A percentile compares a stretch with the other conserved stretches of the same genome.
phyloP scores from a whole-genome alignment of 2,888 invertebrate species.

The Petrolisthes cinctipes region DNA sequence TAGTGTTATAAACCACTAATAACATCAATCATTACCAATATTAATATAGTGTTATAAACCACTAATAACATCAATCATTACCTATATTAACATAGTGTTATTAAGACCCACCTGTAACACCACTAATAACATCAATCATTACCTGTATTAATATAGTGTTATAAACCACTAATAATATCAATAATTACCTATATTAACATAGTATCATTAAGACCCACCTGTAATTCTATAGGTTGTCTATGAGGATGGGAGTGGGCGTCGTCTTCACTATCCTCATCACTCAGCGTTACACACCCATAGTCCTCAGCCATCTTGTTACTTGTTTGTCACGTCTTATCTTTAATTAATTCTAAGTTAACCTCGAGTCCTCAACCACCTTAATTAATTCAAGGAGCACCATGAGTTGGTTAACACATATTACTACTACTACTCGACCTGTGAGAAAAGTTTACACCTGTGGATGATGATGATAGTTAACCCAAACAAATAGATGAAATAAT shows the following conservation, averaged over 20 bases:
- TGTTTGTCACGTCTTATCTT: too few species aligned
- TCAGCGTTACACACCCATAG: conserved; percentile 45
- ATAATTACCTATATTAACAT: too few species aligned
- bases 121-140: too few species aligned
- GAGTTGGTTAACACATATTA: neutral
- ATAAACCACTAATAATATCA: too few species aligned
- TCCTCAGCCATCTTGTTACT: conserved; percentile 35
- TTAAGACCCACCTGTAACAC: too few species aligned
- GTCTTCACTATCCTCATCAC: conserved; percentile 58
- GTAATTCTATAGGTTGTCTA: conserved; percentile 43
- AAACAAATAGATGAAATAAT: conserved; percentile 7
- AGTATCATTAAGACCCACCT: conserved; percentile 9
- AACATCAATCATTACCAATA: too few species aligned
- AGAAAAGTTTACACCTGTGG: conserved; percentile 23
- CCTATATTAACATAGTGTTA: too few species aligned
- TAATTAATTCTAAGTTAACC: neutral
- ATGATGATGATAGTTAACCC: conserved; percentile 21
- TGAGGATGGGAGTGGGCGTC: conserved; percentile 34
- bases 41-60: too few species aligned
- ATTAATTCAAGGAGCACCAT: neutral
- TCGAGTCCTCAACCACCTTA: neutral
- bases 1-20: too few species aligned
- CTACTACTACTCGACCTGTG: too few species aligned
- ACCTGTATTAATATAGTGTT: too few species aligned
- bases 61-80: too few species aligned